These are phyloP conservation scores for Micrasema minimum DNA, from an alignment of 1,140 invertebrate species.

Conservation along the genomic window DNA sequence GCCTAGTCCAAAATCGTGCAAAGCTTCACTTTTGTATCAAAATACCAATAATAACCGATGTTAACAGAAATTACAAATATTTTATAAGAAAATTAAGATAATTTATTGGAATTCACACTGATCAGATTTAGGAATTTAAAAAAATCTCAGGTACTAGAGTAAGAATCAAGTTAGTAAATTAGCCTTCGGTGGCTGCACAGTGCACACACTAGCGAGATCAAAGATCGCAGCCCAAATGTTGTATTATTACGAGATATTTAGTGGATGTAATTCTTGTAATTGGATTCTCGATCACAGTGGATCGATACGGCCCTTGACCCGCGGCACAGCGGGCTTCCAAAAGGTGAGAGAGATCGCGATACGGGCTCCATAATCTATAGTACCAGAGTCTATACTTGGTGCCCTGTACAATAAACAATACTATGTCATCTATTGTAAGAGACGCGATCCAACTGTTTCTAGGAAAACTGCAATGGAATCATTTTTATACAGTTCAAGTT, in stretches of 20 bases:
- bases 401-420: too few species aligned
- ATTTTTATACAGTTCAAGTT: background rate
- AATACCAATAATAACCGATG: too few species aligned
- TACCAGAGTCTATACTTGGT: background rate
- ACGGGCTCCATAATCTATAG: background rate
- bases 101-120: too few species aligned
- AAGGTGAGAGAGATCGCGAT: conserved; percentile 3
- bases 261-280: conserved; percentile 22
- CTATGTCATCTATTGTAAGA: too few species aligned
- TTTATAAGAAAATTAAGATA: too few species aligned
- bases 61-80: too few species aligned
- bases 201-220: conserved; percentile 13
- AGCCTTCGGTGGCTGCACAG: background rate
- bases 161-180: too few species aligned
- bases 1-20: too few species aligned
- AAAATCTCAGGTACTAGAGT: too few species aligned
- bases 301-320: conserved; percentile 19
- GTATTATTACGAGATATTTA: background rate
- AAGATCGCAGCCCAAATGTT: conserved; percentile 15
- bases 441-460: background rate
- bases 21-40: too few species aligned
- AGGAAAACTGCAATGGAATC: conserved; percentile 8
- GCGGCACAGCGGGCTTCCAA: conserved; percentile 1
- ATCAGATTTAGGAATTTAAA: too few species aligned
- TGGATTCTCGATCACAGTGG: conserved; percentile 21